Base-by-base conservation (phyloP, 2,888 invertebrate genomes). In the Geophilus truncorum region DNA sequence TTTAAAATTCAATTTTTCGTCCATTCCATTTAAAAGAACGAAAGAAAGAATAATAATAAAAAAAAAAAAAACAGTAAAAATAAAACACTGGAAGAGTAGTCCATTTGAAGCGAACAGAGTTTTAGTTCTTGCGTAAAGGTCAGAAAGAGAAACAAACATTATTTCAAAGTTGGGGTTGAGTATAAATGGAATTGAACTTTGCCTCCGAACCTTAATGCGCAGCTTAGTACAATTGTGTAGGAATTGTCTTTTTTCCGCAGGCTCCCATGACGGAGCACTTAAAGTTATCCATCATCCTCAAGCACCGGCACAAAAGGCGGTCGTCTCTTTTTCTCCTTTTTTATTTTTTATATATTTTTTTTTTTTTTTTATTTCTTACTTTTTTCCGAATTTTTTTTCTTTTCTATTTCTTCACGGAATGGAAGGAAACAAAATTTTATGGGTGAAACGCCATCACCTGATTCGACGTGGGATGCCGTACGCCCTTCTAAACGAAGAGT, bases 211-310 rank as follows among this genome's bases (percentile, higher is more conserved):
- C 70, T 28, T 70, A 70, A 70, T 70, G 70, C 70, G 70, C 70
- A 70, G 70, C 70, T 70, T 70, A 70, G 70, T 70, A 25, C 70
- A 70, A 70, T 70, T 70, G 70, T 70, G 70, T 70, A 70, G 70
- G 70, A 70, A 70, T 70, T 70, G 70, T 77, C 77, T 77, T 77
- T 77, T 77, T 77, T 77, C 36, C 36, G 23, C 77, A 32, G 36
- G 77, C 77, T 77, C 77, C 77, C 77, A 77, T 77, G 77, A 77
- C 77, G 77, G 77, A 77, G 77, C 70, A 70, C 70, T 70, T 70
- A 70, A 70, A 70, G 70, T 70, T 70, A 70, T 70, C 70, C 70
- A 70, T 70, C 70, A 70, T 70, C 70, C 70, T 23, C 70, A 70
- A 70, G 70, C 70, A 70, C 70, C 70, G 70, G 70, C 70, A 70